Conservation (phyloP, 2,113 vertebrate species). For the Corvus cornix region DNA sequence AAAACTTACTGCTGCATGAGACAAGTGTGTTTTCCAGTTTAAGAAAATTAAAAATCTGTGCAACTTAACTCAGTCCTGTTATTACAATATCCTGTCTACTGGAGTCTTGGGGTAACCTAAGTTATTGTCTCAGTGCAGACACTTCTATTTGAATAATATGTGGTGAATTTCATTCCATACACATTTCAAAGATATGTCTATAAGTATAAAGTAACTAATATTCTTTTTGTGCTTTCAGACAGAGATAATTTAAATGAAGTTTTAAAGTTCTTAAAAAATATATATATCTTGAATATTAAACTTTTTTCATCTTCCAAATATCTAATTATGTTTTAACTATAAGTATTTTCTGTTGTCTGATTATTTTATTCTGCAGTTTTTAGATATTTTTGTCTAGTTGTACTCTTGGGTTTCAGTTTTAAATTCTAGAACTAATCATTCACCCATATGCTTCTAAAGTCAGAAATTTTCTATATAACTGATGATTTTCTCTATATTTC, state of each 20-base stretch:
- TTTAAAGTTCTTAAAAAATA: background rate
- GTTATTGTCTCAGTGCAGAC: accelerated
- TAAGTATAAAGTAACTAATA: background rate
- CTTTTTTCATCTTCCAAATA: background rate
- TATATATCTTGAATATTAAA: background rate
- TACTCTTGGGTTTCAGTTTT: background rate
- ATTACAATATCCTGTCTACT: background rate
- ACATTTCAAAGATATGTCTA: background rate
- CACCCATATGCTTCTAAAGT: background rate
- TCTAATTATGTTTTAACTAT: background rate
- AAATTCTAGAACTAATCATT: background rate
- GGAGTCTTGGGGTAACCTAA: background rate
- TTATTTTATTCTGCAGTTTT: background rate
- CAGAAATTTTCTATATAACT: background rate
- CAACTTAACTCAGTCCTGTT: background rate
- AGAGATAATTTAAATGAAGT: background rate
- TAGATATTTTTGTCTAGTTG: background rate
- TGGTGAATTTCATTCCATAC: background rate
- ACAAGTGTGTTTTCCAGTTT: background rate
- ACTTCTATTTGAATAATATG: background rate
- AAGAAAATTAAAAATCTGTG: background rate
- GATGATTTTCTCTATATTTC: background rate
- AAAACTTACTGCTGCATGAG: background rate
- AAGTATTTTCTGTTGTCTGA: background rate
- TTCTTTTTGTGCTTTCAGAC: background rate